Evolutionary conservation across 1,140 invertebrate species (phyloP).

Genomic region (Apis dorsata): DNA sequence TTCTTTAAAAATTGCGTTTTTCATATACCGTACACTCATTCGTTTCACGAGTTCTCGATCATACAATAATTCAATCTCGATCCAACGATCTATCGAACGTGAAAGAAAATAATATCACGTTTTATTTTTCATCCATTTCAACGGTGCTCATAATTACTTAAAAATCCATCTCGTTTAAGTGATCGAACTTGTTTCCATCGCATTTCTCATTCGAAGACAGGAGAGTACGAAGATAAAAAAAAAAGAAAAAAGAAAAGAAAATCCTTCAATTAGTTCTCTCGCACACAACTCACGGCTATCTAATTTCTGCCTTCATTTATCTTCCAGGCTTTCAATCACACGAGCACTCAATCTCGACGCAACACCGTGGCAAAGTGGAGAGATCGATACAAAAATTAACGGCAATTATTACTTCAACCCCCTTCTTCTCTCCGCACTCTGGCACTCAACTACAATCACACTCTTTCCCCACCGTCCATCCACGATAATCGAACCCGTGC

Average conservation of each 20-base stretch:
- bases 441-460: neutral
- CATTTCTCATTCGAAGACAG: neutral
- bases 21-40: neutral
- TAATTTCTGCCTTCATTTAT: conserved; percentile 23
- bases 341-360: conserved; percentile 2
- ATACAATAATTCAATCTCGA: neutral
- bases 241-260: neutral
- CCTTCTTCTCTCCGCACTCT: neutral
- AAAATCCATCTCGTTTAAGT: neutral
- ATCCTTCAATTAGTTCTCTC: conserved; percentile 17
- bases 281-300: neutral
- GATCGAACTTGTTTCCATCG: neutral
- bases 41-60: neutral
- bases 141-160: neutral
- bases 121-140: neutral
- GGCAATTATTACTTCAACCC: conserved; percentile 1
- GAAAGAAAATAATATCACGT: neutral
- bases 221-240: neutral
- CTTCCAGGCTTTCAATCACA: conserved; percentile 13
- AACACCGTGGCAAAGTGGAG: neutral
- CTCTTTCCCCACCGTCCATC: neutral
- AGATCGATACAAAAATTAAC: neutral
- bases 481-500: neutral
- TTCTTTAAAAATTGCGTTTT: neutral
- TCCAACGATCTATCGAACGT: neutral